These are phyloP conservation scores for Danio albolineatus DNA, from an alignment of 2,797 vertebrate species.

Conservation along the genomic window DNA sequence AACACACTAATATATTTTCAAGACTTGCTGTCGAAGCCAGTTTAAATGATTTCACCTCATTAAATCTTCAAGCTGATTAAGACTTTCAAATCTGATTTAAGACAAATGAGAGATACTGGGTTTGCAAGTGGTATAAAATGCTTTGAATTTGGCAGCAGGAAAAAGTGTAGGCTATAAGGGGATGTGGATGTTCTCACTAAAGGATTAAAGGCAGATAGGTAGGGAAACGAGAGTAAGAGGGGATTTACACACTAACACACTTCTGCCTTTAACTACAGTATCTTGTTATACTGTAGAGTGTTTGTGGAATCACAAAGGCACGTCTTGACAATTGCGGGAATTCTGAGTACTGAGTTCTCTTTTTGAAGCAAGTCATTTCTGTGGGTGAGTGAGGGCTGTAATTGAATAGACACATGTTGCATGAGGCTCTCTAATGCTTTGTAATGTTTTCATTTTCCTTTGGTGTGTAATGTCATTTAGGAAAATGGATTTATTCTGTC, in stretches of 20 bases:
- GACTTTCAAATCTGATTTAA: constrained; percentile 2
- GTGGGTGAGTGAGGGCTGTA: not conserved
- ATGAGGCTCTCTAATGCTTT: not conserved
- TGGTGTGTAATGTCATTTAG: too few species aligned
- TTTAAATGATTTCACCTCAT: constrained; percentile 30
- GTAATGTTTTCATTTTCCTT: too few species aligned
- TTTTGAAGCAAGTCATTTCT: constrained; percentile 20
- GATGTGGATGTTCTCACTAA: constrained; percentile 65
- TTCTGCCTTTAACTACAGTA: constrained; percentile 59
- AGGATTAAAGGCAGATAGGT: constrained; percentile 74
- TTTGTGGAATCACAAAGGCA: constrained; percentile 48
- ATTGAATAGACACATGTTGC: not conserved
- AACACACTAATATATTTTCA: not conserved
- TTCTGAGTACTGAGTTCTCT: constrained; percentile 5
- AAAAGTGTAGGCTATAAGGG: constrained; percentile 59
- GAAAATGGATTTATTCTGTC: too few species aligned
- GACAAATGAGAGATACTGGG: constrained; percentile 36
- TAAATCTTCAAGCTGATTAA: not conserved
- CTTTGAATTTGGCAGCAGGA: constrained; percentile 55
- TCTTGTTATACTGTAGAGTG: constrained; percentile 34
- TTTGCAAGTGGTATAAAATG: constrained; percentile 45
- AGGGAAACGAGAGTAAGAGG: constrained; percentile 78
- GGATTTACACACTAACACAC: constrained; percentile 82
- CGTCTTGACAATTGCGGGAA: constrained; percentile 9
- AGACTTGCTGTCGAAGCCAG: not conserved